These are phyloP conservation scores for Tenebrio molitor DNA, from an alignment of 1,140 invertebrate genomes.

Conservation along the genomic window DNA sequence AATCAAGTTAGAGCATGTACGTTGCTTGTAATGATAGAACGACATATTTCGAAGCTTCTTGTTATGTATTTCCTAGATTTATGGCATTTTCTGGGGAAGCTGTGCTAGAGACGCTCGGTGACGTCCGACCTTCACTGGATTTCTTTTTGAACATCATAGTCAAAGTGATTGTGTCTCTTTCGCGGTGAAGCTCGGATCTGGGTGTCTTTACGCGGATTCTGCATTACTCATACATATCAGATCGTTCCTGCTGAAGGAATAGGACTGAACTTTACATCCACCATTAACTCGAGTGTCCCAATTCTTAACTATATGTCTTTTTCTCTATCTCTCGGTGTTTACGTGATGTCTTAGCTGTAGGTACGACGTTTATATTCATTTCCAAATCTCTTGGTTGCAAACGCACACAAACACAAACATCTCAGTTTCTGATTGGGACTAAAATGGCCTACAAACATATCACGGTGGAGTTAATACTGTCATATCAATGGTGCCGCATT, in stretches of 20 bases:
- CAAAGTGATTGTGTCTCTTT: conserved; percentile 63
- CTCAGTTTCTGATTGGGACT: conserved; percentile 49
- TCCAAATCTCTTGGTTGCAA: conserved; percentile 40
- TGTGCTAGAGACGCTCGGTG: conserved; percentile 2
- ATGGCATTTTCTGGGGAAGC: conserved; percentile 3
- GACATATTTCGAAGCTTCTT: conserved; percentile 29
- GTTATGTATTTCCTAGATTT: conserved; percentile 30
- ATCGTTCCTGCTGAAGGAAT: conserved; percentile 48
- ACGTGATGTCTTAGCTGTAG: conserved; percentile 49
- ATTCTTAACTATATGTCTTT: conserved; percentile 52
- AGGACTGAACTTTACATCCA: conserved; percentile 41
- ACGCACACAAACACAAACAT: conserved; percentile 52
- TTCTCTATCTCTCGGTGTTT: conserved; percentile 57
- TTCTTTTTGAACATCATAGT: conserved; percentile 37
- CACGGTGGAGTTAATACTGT: conserved; percentile 54
- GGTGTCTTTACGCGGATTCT: conserved; percentile 24
- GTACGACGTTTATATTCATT: conserved; percentile 29
- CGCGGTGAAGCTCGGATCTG: conserved; percentile 27
- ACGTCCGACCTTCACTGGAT: conserved; percentile 14
- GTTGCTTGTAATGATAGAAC: conserved; percentile 44
- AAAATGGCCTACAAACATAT: conserved; percentile 58
- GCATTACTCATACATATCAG: conserved; percentile 57
- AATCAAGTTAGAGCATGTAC: conserved; percentile 46
- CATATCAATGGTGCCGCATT: conserved; percentile 61
- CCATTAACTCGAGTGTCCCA: conserved; percentile 49